A percentile compares a stretch with the other conserved stretches of the same genome.
Evolutionary conservation across 2,888 invertebrate species (phyloP).

Genomic region (Athetis lepigone): DNA sequence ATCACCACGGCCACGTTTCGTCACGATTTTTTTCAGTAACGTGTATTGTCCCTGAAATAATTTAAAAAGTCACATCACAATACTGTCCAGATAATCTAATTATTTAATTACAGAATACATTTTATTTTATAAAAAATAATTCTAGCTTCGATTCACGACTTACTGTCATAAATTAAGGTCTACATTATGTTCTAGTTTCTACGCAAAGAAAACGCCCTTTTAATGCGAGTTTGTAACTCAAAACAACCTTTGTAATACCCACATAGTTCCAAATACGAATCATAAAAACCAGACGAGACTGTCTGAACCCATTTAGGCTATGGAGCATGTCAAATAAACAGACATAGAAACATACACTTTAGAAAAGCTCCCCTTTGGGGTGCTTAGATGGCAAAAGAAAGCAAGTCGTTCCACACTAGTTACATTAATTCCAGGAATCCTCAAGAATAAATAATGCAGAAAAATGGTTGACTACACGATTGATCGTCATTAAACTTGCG

Average conservation of each 20-base stretch:
- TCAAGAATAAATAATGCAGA: constrained; percentile 20
- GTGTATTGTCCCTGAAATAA: no score
- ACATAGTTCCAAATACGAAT: background rate
- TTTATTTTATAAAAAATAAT: no score
- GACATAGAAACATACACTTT: no score
- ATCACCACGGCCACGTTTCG: no score
- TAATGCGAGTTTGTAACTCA: background rate
- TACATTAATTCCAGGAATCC: constrained; percentile 9
- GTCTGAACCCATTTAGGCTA: background rate
- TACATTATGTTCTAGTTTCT: background rate
- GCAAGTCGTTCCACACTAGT: background rate
- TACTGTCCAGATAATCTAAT: no score
- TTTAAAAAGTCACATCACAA: no score
- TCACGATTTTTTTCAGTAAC: no score
- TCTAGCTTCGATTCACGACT: no score
- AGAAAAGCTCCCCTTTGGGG: background rate
- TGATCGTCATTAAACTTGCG: constrained; percentile 47
- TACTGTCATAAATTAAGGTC: background rate
- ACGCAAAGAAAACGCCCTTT: background rate
- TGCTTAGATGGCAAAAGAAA: background rate
- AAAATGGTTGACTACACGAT: constrained; percentile 20
- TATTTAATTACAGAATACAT: no score
- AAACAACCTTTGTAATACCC: background rate
- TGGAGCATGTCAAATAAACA: no score
- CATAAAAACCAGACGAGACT: background rate